Base-by-base conservation (phyloP, 2,797 vertebrate species). In the Etheostoma perlongum region DNA sequence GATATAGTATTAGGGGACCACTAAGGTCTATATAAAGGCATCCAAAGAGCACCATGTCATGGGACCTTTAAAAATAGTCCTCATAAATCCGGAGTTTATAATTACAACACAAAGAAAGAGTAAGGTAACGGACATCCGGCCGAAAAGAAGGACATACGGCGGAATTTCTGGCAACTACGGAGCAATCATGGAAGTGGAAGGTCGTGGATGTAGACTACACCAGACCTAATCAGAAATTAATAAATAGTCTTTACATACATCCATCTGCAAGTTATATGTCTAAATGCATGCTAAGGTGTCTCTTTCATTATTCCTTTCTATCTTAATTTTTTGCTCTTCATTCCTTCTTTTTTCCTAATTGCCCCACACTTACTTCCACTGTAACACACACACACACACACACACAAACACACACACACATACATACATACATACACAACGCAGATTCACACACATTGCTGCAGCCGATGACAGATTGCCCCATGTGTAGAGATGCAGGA, bases 401-500 rank as follows among this genome's bases (percentile, higher is more conserved):
- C 0, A 25, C 25, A 25, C 14, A 30, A 51, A 40, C 4, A 40
- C 25, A 48, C 36, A 0, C 67, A 65, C 65, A 62, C 58, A 75
- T 67, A 47, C 58, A 63, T 27, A 63, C 58, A 48, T 9, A 71
- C 14, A 30, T 60, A 46, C 4, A 40, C 25, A 44, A 0, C 67
- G 53, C 65, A 59, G 61, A 76, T 69, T 47, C 61, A 63, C 27
- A 63, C 58, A 48, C 25, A 40, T 36, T 42, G 6, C 52, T 16
- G 6, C 49, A 82, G 69, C 73, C 16, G 30, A 65, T 74, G 83
- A 86, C 83, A 84, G 84, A 82, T 76, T 79, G 79, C 68, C 80
- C 77, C 84, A 64, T 19, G 76, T 67, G 76, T 66, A 75, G 77
- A 77, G 61, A 81, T 40, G 67, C 40, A 61, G 84, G 86, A 92